Evolutionary conservation across 2,888 invertebrate genomes (phyloP).

Genomic region (Phymatocera aterrima): DNA sequence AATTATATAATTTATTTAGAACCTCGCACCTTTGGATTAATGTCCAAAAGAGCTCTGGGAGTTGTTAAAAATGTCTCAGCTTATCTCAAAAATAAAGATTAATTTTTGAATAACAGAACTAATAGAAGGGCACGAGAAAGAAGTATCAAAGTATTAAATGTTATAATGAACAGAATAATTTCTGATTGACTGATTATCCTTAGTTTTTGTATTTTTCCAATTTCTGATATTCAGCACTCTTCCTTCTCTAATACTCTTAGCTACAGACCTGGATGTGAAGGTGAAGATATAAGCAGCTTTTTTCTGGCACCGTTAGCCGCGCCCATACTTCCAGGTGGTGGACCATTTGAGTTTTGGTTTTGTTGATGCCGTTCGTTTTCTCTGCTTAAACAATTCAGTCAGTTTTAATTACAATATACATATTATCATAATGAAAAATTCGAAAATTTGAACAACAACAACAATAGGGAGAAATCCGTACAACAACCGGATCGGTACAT

Average conservation of each 20-base stretch:
- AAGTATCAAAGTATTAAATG: too few species aligned
- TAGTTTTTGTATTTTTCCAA: not conserved
- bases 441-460: conserved; percentile 34
- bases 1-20: too few species aligned
- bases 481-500: conserved; percentile 39
- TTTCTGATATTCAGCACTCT: conserved; percentile 63
- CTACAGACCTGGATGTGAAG: conserved; percentile 74
- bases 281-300: conserved; percentile 73
- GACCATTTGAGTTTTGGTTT: conserved; percentile 64
- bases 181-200: too few species aligned
- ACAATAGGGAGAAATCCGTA: conserved; percentile 44
- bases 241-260: conserved; percentile 70
- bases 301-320: conserved; percentile 70
- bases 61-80: too few species aligned
- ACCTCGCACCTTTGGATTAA: too few species aligned
- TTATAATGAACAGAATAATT: too few species aligned
- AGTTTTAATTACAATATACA: conserved; percentile 62
- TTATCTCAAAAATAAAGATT: too few species aligned
- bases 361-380: conserved; percentile 71
- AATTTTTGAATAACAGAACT: too few species aligned
- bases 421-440: conserved; percentile 41
- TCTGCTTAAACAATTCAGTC: conserved; percentile 73
- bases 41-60: too few species aligned
- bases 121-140: too few species aligned
- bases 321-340: conserved; percentile 65